phyloP scores from a whole-genome alignment of 2,797 vertebrate genomes.

The Sebastolobus altivelis region DNA sequence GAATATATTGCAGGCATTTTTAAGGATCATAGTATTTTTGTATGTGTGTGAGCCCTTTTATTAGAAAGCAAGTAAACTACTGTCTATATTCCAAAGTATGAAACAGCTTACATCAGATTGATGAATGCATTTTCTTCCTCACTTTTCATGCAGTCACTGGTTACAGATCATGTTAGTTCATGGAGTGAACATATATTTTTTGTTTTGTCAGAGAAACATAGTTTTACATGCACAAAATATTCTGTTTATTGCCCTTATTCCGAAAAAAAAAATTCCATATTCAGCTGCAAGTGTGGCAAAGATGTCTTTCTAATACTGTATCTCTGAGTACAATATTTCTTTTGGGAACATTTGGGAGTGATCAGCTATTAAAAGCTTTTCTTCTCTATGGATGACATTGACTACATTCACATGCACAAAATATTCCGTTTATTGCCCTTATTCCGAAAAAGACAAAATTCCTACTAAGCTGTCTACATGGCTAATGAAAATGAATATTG shows the following conservation, averaged over 20 bases:
- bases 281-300: too few species aligned
- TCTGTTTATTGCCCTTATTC: background rate
- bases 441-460: background rate
- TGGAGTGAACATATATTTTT: background rate
- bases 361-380: too few species aligned
- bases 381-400: too few species aligned
- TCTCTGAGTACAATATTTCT: too few species aligned
- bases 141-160: background rate
- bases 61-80: background rate
- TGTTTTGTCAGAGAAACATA: background rate
- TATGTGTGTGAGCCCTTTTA: background rate
- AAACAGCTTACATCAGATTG: background rate
- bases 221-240: background rate
- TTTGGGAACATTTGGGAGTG: too few species aligned
- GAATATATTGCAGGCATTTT: background rate
- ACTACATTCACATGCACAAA: background rate
- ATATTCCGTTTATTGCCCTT: background rate
- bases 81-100: background rate
- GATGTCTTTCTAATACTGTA: too few species aligned
- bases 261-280: background rate
- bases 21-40: background rate
- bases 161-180: background rate
- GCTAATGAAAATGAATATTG: background rate
- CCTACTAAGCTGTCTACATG: background rate
- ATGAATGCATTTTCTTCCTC: background rate